These are phyloP conservation scores for Tachycineta bicolor DNA, from an alignment of 2,113 vertebrate genomes.

Conservation along the genomic window DNA sequence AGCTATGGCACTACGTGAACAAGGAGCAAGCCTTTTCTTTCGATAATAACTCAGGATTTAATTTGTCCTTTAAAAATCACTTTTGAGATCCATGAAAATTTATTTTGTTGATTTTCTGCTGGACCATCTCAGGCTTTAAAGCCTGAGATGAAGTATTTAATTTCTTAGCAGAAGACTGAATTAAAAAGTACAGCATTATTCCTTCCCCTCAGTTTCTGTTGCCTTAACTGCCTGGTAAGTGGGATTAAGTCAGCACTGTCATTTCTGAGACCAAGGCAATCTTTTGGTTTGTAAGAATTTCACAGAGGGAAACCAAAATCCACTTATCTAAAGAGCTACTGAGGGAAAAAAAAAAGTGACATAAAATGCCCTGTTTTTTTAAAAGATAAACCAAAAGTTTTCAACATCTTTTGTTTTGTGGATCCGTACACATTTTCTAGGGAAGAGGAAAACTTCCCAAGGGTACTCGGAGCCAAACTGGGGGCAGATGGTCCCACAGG, in stretches of 20 bases:
- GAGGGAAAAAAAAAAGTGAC: background rate
- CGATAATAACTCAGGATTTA: background rate
- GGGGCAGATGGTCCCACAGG: background rate
- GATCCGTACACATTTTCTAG: background rate
- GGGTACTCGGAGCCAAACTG: background rate
- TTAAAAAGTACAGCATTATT: background rate
- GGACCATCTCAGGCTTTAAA: background rate
- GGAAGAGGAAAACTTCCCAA: background rate
- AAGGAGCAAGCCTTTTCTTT: background rate
- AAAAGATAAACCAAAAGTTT: background rate
- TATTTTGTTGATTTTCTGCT: background rate
- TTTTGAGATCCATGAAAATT: background rate
- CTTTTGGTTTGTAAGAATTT: conserved; percentile 11
- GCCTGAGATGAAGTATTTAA: background rate
- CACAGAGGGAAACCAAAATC: background rate
- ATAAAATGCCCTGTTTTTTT: background rate
- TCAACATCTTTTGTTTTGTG: background rate
- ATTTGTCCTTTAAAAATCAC: background rate
- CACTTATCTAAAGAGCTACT: background rate
- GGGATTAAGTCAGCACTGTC: background rate
- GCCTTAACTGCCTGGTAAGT: background rate
- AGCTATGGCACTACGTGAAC: background rate
- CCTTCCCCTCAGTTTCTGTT: background rate
- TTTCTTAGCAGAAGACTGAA: background rate
- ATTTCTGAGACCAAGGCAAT: background rate